Evolutionary conservation across 1,140 invertebrate species (phyloP), one percentile per base, ranked within the genome.

Genomic region (Teleopsis dalmanni): DNA sequence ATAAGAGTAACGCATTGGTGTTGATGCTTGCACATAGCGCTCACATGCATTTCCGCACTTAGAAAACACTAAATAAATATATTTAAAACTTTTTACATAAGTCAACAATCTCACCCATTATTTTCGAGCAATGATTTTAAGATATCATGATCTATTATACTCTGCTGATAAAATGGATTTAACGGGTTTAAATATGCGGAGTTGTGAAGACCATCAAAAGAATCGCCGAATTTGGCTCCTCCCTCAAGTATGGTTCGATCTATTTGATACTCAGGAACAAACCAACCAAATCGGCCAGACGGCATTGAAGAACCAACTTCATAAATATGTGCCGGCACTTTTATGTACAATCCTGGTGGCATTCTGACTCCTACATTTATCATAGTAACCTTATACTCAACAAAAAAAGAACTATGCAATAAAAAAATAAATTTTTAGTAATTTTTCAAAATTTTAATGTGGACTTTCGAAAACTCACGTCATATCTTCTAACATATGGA

Each of bases 291-390:
- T 46, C 83, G 79, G 33, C 82, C 83, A 2, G 78, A 73, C 6
- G 78, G 74, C 6, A 77, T 75, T 11, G 18, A 84, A 4, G 74
- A 48, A 63, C 43, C 59, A 51, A 47, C 62, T 55, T 54, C 74
- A 19, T 52, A 71, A 18, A 59, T 47, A 18, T 52, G 63, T 25
- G 59, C 58, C 55, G 52, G 49, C 31, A 65, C 54, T 19, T 63
- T 56, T 18, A 72, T 75, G 50, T 81, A 78, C 40, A 77, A 69
- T 27, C 80, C 76, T 1, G 81, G 76, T 3, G 76, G 72, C 31
- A 83, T 73, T 79, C 82, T 85, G 1, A 85, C 78, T 57, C 84
- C 84, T 52, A 88, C 63, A 65, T 87, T 87, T 9, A 88, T 76
- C 77, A 63, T 63, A 11, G 40, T 7, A 19, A 53, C 33, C 11